Base-by-base conservation (phyloP, 2,797 vertebrate genomes). In the Mareca penelope region DNA sequence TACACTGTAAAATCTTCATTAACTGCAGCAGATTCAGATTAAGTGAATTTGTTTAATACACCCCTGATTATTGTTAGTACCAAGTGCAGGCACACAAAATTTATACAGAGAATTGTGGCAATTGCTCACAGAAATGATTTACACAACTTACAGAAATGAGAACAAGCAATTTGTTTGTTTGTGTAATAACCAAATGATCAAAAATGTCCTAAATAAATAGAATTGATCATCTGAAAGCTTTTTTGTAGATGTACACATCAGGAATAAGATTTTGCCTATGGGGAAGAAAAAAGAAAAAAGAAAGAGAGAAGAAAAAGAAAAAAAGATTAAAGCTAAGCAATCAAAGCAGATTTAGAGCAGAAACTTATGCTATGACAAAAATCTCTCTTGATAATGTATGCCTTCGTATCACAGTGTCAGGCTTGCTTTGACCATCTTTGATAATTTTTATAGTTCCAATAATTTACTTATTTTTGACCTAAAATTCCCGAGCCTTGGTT, bases 181-280 rank as follows among this genome's bases (percentile, higher is more conserved):
- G 48, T 77, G 48, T 92, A 95, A 89, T 57, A 93, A 79, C 29
- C 24, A 84, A 92, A 92, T 88, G 40, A 93, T 96, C 80, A 84
- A 89, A 94, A 94, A 79, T 71, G 40, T 15, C 46, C 69, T 70
- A 85, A 81, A 64, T 84, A 88, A 83, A 89, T 55, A 50, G 63
- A 86, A 81, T 21, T 14, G 15, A 91, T 96, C 16, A 84, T 79
- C 59, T 81, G 67, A 86, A 63, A 88, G 24, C 1, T 1, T 84
- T 91, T 92, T 81, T 3, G 7, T 84, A 88, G 80, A 60, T 42
- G 44, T n/a, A 23, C 10, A 73, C 22, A 50, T 15, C 9, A 80
- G 77, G 73, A 50, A 84, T 92, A 90, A 73, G 15, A 8, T 59
- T 81, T 83, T 72, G 39, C 44, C 21, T 40, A 18, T 60, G 61